Evolutionary conservation across 1,140 invertebrate genomes (phyloP).

Genomic region (Cotesia chilonis): DNA sequence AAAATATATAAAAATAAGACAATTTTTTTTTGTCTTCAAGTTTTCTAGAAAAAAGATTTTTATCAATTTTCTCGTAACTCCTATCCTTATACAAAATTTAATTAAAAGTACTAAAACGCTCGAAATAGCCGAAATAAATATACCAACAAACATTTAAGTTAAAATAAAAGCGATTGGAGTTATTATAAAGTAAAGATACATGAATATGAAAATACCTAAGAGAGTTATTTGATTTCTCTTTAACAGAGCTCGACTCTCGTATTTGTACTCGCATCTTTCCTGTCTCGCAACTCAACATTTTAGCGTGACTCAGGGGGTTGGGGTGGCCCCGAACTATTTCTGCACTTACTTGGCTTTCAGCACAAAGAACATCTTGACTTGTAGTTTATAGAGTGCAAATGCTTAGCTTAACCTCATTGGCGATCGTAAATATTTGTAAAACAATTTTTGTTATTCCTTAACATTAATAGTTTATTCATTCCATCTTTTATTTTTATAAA

Average conservation of each 20-base stretch:
- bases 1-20: too few species aligned
- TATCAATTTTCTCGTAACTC: too few species aligned
- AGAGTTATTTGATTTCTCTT: conserved; percentile 13
- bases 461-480: too few species aligned
- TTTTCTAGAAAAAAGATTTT: too few species aligned
- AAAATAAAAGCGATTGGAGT: too few species aligned
- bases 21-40: too few species aligned
- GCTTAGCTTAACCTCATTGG: conserved; percentile 7
- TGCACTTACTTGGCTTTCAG: conserved; percentile 5
- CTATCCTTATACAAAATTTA: too few species aligned
- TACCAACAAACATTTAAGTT: neutral
- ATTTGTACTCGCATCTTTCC: neutral
- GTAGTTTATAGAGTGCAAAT: conserved; percentile 1
- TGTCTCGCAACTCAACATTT: neutral
- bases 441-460: neutral
- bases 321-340: conserved; percentile 19
- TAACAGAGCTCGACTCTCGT: neutral
- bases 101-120: too few species aligned
- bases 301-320: conserved; percentile 16
- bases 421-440: conserved; percentile 6
- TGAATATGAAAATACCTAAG: conserved; percentile 1
- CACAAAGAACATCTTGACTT: conserved; percentile 14
- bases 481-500: too few species aligned
- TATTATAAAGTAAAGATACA: neutral
- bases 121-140: neutral